Evolutionary conservation across 2,797 vertebrate genomes (phyloP), one percentile per base, ranked within the genome.

Genomic region (Amphiprion clarkii): DNA sequence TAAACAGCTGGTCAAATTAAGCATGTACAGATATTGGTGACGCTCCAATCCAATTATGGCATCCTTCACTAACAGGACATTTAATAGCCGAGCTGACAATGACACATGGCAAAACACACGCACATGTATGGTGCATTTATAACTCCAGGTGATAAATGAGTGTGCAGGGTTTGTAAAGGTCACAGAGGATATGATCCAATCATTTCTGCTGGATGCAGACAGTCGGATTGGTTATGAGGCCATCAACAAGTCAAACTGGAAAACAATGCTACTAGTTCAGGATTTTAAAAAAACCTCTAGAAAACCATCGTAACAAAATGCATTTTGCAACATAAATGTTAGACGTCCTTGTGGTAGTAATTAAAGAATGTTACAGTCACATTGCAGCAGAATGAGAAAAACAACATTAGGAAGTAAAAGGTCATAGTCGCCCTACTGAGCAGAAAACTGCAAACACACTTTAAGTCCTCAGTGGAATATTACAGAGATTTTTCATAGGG

Each of bases 141-240:
- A 82, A 81, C 78, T 54, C 81, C 68, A 80, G 58, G 68, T 86
- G 88, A 91, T 87, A 62, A 86, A 94, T 85, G 85, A 85, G 59
- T 29, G 59, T 49, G 56, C 19, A 5, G 46, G 0, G 12, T 66
- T 66, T 40, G 66, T 36, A 90, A 92, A 93, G 89, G 91, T 92
- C 90, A 87, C 62, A 36, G 13, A 64, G 63, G 87, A 91, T 84
- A 85, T 74, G 74, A 89, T 79, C 83, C 86, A 83, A 87, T 91
- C 81, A 79, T 82, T 81, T 81, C 48, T 83, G 71, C 49, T 57
- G 58, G 66, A 69, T 29, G 76, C 72, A 61, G 81, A 84, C 71
- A 60, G 70, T 72, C 76, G 5, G 61, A 81, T 65, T 61, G 67
- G 74, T 87, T 89, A 86, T 72, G 55, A 89, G 66, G 48, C 73